phyloP scores from a whole-genome alignment of 2,888 invertebrate genomes.

The Sisyra terminalis region DNA sequence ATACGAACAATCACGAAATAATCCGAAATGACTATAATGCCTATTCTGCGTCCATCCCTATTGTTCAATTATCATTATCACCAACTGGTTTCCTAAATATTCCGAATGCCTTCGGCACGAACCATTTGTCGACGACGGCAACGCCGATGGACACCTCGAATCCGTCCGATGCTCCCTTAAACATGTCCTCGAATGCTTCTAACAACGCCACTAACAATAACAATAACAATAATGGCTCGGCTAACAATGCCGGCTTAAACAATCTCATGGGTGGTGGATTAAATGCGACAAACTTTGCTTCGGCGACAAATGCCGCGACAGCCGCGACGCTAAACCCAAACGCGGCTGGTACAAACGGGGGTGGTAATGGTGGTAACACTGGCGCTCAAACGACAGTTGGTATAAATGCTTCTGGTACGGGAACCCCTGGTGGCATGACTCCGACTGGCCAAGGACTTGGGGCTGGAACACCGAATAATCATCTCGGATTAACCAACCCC shows the following conservation, averaged over 20 bases:
- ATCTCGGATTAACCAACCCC: constrained; percentile 1
- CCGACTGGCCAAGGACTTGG: background rate
- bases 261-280: constrained; percentile 2
- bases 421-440: constrained; percentile 10
- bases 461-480: constrained; percentile 2
- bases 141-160: constrained; percentile 8
- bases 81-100: constrained; percentile 7
- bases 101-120: constrained; percentile 7
- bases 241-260: constrained; percentile 4
- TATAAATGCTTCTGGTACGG: constrained; percentile 4
- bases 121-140: background rate
- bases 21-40: constrained; percentile 1
- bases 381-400: constrained; percentile 2
- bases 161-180: constrained; percentile 6
- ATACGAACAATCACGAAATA: too few species aligned
- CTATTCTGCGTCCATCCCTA: constrained; percentile 5
- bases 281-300: background rate
- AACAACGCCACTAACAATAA: constrained; percentile 6
- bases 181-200: constrained; percentile 6
- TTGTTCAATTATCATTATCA: constrained; percentile 5
- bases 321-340: constrained; percentile 10
- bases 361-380: constrained; percentile 1
- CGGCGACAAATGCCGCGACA: constrained; percentile 5
- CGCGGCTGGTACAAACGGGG: constrained; percentile 9
- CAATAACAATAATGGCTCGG: constrained; percentile 2